Evolutionary conservation across 2,888 invertebrate species (phyloP).

Genomic region (Melinaea marsaeus): DNA sequence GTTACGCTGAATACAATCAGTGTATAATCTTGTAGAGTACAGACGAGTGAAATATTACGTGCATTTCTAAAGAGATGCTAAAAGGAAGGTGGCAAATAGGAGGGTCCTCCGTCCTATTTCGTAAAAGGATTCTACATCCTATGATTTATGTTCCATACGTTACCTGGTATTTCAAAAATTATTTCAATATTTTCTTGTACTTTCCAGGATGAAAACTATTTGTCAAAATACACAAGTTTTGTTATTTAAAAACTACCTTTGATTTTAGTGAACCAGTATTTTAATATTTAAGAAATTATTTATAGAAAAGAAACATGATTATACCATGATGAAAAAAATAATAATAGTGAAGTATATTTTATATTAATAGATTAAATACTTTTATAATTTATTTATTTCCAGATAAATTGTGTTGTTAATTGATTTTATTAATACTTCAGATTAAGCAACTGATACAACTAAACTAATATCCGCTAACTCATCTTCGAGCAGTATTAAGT

Average conservation of each 20-base stretch:
- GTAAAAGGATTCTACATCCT: slow-evolving; percentile 4
- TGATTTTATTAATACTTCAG: too few species aligned
- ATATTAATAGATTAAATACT: too few species aligned
- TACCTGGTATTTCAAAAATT: slow-evolving; percentile 1
- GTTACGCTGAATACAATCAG: neutral
- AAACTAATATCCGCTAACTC: too few species aligned
- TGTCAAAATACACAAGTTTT: neutral
- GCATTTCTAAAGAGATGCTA: slow-evolving; percentile 5
- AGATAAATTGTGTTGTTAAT: too few species aligned
- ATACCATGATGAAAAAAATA: too few species aligned
- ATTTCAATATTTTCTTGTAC: slow-evolving; percentile 2
- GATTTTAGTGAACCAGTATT: neutral
- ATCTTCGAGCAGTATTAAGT: too few species aligned
- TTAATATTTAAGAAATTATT: too few species aligned
- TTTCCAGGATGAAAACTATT: neutral
- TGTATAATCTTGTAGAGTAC: neutral
- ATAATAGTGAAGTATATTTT: too few species aligned
- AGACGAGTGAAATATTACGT: slow-evolving; percentile 1
- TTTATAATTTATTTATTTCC: too few species aligned
- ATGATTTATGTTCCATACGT: neutral
- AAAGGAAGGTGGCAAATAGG: slow-evolving; percentile 2
- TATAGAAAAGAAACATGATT: too few species aligned
- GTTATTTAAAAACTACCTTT: neutral
- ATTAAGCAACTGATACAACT: too few species aligned
- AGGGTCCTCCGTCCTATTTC: slow-evolving; percentile 4